phyloP scores from a whole-genome alignment of 2,888 invertebrate genomes.

The Temnothorax unifasciatus region DNA sequence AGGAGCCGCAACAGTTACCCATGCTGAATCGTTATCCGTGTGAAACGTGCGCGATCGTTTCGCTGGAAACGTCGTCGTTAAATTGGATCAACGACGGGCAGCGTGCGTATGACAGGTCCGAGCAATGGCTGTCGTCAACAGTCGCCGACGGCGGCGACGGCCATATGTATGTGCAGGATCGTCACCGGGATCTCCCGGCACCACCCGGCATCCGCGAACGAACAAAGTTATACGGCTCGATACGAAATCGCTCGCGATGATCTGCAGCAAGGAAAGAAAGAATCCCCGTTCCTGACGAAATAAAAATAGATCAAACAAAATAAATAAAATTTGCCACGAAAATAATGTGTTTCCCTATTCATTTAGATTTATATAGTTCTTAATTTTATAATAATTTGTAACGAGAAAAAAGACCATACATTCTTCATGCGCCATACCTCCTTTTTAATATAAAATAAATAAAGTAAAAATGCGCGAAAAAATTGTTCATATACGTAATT shows the following conservation, averaged over 20 bases:
- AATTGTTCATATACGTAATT: not conserved
- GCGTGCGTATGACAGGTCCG: slow-evolving; percentile 17
- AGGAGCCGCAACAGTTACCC: slow-evolving; percentile 87
- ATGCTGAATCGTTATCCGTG: slow-evolving; percentile 57
- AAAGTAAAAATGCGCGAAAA: not conserved
- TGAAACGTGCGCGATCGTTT: not conserved
- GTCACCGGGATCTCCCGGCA: not conserved
- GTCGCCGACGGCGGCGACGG: not conserved
- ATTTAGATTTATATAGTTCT: not conserved
- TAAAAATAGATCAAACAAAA: not conserved
- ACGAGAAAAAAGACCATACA: not conserved
- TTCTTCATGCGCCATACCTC: not conserved
- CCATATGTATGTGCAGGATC: not conserved
- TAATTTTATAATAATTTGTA: not conserved
- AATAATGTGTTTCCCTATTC: not conserved
- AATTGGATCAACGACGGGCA: not conserved
- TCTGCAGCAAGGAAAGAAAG: not conserved
- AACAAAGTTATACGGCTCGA: not conserved
- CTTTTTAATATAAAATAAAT: not conserved
- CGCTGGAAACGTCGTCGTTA: not conserved
- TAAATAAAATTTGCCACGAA: not conserved
- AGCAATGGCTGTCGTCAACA: slow-evolving; percentile 15
- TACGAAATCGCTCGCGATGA: not conserved
- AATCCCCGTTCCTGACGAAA: not conserved
- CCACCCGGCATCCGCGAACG: not conserved